phyloP scores from a whole-genome alignment of 2,113 vertebrate genomes.

The Eptesicus fuscus region DNA sequence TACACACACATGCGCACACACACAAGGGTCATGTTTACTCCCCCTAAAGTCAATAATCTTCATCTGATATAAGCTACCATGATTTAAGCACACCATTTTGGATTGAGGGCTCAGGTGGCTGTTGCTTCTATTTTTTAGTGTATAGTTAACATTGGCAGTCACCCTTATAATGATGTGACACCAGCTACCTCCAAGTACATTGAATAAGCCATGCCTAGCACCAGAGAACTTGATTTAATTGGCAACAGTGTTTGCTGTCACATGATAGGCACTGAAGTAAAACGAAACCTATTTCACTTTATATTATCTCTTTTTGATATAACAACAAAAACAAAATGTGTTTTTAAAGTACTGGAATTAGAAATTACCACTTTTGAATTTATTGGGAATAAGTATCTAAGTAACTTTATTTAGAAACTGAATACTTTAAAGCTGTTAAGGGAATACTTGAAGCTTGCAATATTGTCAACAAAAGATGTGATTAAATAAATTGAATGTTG shows the following conservation, averaged over 20 bases:
- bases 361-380: slow-evolving; percentile 34
- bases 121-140: slow-evolving; percentile 81
- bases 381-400: slow-evolving; percentile 70
- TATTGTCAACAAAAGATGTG: slow-evolving; percentile 83
- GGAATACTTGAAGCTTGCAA: slow-evolving; percentile 79
- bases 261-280: slow-evolving; percentile 66
- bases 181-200: slow-evolving; percentile 65
- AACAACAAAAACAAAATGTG: slow-evolving; percentile 14
- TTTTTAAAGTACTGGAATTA: slow-evolving; percentile 54
- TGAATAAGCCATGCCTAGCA: slow-evolving; percentile 68
- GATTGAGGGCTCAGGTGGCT: slow-evolving; percentile 83
- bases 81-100: slow-evolving; percentile 65
- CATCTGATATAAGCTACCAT: slow-evolving; percentile 37
- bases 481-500: slow-evolving; percentile 87
- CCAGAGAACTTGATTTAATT: slow-evolving; percentile 79
- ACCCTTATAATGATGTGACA: slow-evolving; percentile 86
- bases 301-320: slow-evolving; percentile 21
- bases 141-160: slow-evolving; percentile 87
- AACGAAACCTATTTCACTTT: slow-evolving; percentile 36
- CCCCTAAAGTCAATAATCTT: slow-evolving; percentile 53
- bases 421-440: slow-evolving; percentile 82
- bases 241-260: slow-evolving; percentile 53
- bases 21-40: slow-evolving; percentile 22
- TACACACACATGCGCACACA: neutral
- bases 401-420: slow-evolving; percentile 78